Evolutionary conservation across 2,113 vertebrate genomes (phyloP).

Genomic region (Heloderma charlesbogerti): DNA sequence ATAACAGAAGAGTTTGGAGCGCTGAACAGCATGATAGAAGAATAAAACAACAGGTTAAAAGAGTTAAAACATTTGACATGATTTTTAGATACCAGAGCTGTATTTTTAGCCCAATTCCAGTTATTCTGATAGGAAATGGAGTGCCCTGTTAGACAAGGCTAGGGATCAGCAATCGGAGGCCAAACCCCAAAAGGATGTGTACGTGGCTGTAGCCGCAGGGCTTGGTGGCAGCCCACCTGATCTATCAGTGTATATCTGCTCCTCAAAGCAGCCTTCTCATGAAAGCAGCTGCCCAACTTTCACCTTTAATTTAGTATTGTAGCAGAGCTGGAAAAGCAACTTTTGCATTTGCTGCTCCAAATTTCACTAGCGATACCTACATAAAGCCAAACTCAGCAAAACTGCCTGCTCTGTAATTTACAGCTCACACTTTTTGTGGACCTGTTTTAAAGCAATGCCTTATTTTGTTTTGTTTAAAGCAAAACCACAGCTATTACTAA

Average conservation of each 20-base stretch:
- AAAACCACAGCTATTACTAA: background rate
- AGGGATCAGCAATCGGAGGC: background rate
- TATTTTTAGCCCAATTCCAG: background rate
- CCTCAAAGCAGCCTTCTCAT: background rate
- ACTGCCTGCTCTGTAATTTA: accelerated
- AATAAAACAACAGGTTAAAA: too few relatives aligned
- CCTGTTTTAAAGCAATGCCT: slow-evolving; percentile 21
- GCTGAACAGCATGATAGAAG: too few relatives aligned
- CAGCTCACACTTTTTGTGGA: slow-evolving; percentile 28
- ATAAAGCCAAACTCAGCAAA: background rate
- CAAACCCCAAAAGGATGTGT: background rate
- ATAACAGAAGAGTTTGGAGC: too few relatives aligned
- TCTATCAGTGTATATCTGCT: background rate
- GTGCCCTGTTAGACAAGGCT: background rate
- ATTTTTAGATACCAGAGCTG: too few relatives aligned
- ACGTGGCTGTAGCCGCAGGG: too few relatives aligned
- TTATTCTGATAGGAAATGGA: background rate
- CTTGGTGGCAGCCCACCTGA: background rate
- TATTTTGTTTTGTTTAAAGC: background rate
- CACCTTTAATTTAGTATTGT: background rate
- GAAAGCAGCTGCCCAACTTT: background rate
- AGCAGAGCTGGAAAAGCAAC: background rate
- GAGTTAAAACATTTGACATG: too few relatives aligned
- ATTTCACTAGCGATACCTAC: background rate
- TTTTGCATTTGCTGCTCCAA: background rate